phyloP scores from a whole-genome alignment of 2,888 invertebrate species.

The Desoria tigrina region DNA sequence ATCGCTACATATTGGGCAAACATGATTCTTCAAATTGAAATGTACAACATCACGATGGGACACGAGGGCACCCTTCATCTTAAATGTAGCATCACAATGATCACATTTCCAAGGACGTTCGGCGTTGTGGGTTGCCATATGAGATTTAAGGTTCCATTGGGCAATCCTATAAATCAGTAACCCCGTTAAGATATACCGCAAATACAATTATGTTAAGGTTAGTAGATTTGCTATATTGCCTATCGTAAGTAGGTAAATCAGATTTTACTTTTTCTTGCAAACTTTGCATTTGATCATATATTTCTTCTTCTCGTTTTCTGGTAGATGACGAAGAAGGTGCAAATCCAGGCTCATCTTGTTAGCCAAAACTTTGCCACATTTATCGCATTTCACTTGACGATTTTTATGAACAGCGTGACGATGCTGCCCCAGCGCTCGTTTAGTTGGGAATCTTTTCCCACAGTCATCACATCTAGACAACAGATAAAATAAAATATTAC shows the following conservation, averaged over 20 bases:
- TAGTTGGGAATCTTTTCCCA: constrained; percentile 49
- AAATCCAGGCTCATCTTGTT: constrained; percentile 36
- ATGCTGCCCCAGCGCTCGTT: constrained; percentile 48
- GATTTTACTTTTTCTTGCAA: constrained; percentile 41
- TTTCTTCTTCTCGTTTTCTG: constrained; percentile 44
- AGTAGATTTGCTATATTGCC: too few relatives aligned
- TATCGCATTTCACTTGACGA: constrained; percentile 44
- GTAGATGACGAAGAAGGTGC: constrained; percentile 40
- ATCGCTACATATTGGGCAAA: constrained; percentile 47
- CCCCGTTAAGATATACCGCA: too few relatives aligned
- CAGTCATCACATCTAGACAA: constrained; percentile 48
- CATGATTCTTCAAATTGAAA: constrained; percentile 49
- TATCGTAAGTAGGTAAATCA: too few relatives aligned
- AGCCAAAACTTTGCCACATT: constrained; percentile 40
- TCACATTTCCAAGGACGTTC: constrained; percentile 53
- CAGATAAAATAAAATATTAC: constrained; percentile 13
- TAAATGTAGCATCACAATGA: constrained; percentile 50
- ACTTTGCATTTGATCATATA: constrained; percentile 44
- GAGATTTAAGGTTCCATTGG: constrained; percentile 49
- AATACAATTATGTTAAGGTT: too few relatives aligned
- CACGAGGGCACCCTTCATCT: constrained; percentile 50
- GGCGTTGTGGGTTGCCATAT: constrained; percentile 38
- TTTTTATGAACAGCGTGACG: constrained; percentile 51
- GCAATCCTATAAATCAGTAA: constrained; percentile 42
- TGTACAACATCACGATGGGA: constrained; percentile 53